A percentile compares a stretch with the other conserved stretches of the same genome.
These are phyloP conservation scores for Cecropterus lyciades DNA, from an alignment of 1,140 invertebrate species.

Conservation along the genomic window DNA sequence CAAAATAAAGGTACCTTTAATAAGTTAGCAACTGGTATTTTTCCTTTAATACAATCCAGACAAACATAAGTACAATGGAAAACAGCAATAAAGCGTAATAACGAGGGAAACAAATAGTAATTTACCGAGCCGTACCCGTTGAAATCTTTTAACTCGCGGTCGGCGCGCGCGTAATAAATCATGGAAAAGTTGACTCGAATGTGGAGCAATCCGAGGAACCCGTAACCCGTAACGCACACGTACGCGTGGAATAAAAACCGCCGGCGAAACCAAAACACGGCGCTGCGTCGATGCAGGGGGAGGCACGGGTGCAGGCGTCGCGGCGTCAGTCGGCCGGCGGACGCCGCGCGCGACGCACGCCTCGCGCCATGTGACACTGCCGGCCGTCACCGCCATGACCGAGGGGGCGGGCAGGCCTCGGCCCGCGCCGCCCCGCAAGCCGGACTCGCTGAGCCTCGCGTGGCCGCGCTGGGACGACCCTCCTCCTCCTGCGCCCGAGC, in stretches of 20 bases:
- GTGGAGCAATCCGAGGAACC: conserved; percentile 25
- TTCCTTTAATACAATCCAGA: conserved; percentile 22
- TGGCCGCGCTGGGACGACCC: conserved; percentile 76
- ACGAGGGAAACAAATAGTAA: conserved; percentile 31
- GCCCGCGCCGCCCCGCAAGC: conserved; percentile 79
- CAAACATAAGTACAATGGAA: conserved; percentile 23
- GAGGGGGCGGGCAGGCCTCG: conserved; percentile 74
- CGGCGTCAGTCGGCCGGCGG: conserved; percentile 69
- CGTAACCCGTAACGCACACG: conserved; percentile 31
- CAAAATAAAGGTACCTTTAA: conserved; percentile 15
- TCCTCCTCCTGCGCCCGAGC: conserved; percentile 73
- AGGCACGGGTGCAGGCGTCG: conserved; percentile 44
- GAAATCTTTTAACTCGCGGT: conserved; percentile 33
- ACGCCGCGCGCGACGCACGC: conserved; percentile 67
- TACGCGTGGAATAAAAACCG: conserved; percentile 33
- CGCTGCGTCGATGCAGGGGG: conserved; percentile 45
- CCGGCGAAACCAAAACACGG: conserved; percentile 49
- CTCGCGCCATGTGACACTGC: conserved; percentile 64
- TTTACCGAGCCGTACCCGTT: conserved; percentile 31
- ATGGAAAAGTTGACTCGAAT: conserved; percentile 34
- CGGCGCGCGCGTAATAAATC: conserved; percentile 31
- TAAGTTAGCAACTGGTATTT: conserved; percentile 1
- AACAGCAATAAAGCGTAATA: conserved; percentile 30
- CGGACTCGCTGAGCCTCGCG: conserved; percentile 67
- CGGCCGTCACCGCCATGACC: conserved; percentile 66